Evolutionary conservation across 1,140 invertebrate genomes (phyloP).

Genomic region (Meloidogyne hapla): DNA sequence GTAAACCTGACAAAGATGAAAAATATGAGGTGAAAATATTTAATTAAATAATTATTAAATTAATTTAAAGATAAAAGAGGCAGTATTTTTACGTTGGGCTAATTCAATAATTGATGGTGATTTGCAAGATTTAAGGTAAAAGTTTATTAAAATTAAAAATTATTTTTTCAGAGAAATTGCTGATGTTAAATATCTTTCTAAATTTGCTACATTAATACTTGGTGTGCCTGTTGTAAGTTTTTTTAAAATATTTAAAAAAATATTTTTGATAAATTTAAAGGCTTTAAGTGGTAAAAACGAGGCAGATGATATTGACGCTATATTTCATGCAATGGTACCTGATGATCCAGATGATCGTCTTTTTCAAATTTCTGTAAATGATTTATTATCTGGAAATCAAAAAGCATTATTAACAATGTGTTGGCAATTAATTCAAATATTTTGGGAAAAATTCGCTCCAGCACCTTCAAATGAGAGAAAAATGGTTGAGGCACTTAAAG

Average conservation of each 20-base stretch:
- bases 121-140: constrained; percentile 25
- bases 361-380: constrained; percentile 49
- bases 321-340: constrained; percentile 41
- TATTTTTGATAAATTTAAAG: constrained; percentile 31
- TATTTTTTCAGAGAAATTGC: constrained; percentile 54
- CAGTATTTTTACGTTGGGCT: constrained; percentile 58
- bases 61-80: constrained; percentile 55
- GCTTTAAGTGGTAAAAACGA: constrained; percentile 37
- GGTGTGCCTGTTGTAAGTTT: constrained; percentile 46
- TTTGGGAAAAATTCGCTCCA: constrained; percentile 56
- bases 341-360: constrained; percentile 45
- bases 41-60: constrained; percentile 42
- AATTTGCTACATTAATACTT: constrained; percentile 51
- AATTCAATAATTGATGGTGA: constrained; percentile 52
- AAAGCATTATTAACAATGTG: constrained; percentile 48
- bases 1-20: constrained; percentile 28
- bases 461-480: constrained; percentile 41
- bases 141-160: not conserved
- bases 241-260: not conserved
- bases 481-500: constrained; percentile 55
- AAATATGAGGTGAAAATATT: constrained; percentile 16
- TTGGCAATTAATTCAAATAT: constrained; percentile 55
- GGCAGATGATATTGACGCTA: constrained; percentile 48
- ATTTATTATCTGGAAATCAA: constrained; percentile 39
- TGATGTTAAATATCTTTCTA: constrained; percentile 50